Evolutionary conservation across 1,140 invertebrate genomes (phyloP).

Genomic region (Musca domestica): DNA sequence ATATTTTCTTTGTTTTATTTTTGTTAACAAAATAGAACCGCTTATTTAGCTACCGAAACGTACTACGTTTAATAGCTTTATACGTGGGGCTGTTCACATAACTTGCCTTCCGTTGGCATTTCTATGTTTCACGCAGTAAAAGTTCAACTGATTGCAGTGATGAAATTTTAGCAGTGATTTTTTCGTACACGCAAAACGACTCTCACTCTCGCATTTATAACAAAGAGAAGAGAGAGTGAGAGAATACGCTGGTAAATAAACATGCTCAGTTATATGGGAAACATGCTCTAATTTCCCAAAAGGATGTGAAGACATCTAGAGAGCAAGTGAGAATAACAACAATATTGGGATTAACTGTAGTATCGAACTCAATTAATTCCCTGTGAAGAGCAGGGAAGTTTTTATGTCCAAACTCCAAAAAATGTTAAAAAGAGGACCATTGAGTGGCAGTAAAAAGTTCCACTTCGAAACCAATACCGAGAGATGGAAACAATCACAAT

Average conservation of each 20-base stretch:
- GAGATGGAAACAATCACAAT: too few species aligned
- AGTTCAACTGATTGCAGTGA: conserved; percentile 6
- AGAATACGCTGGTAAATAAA: background rate
- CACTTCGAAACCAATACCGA: too few species aligned
- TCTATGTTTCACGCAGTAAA: conserved; percentile 8
- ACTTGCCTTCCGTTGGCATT: background rate
- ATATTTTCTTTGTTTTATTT: background rate
- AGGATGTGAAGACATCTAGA: background rate
- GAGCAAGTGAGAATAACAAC: background rate
- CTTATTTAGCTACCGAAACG: too few species aligned
- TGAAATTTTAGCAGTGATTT: conserved; percentile 16
- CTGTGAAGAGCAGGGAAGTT: too few species aligned
- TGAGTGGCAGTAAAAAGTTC: too few species aligned
- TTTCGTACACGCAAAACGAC: background rate
- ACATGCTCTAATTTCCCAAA: background rate
- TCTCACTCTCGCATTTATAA: background rate
- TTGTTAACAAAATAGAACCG: too few species aligned
- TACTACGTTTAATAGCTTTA: too few species aligned
- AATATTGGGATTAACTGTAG: too few species aligned
- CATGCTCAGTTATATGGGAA: conserved; percentile 6
- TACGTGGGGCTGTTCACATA: too few species aligned
- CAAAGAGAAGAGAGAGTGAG: background rate
- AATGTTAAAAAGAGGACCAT: too few species aligned
- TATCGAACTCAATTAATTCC: too few species aligned
- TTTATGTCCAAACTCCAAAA: too few species aligned